Percentiles rank a stretch among this genome's conserved stretches.
These are phyloP conservation scores for Tiliacea citrago DNA, from an alignment of 2,888 invertebrate species.

Conservation along the genomic window DNA sequence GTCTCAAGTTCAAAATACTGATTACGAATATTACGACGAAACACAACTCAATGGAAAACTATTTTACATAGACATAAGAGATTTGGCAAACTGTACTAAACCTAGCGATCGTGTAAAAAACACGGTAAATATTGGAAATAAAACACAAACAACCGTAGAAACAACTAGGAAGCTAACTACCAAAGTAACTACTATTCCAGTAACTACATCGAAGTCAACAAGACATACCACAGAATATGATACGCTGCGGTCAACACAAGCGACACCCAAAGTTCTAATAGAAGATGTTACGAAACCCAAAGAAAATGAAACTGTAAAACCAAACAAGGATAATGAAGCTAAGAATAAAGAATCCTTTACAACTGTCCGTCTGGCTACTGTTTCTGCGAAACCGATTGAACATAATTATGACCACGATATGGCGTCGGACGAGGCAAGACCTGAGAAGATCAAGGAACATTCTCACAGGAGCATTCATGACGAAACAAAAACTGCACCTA, in stretches of 20 bases:
- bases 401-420: constrained; percentile 79
- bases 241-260: constrained; percentile 13
- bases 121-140: background rate
- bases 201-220: constrained; percentile 45
- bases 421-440: constrained; percentile 86
- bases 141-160: constrained; percentile 28
- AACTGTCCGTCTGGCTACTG: constrained; percentile 83
- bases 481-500: constrained; percentile 59
- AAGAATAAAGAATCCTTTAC: constrained; percentile 73
- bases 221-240: constrained; percentile 32
- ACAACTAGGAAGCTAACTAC: constrained; percentile 45
- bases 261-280: constrained; percentile 7
- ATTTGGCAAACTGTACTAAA: constrained; percentile 79
- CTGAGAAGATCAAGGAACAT: constrained; percentile 78
- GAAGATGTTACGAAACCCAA: constrained; percentile 24
- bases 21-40: constrained; percentile 87
- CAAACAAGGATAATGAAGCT: constrained; percentile 57
- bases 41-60: constrained; percentile 84
- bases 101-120: constrained; percentile 14
- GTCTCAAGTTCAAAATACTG: constrained; percentile 67
- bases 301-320: constrained; percentile 41
- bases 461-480: constrained; percentile 80
- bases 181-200: constrained; percentile 39
- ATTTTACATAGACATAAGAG: constrained; percentile 84
- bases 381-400: constrained; percentile 84